Conservation (phyloP, 2,888 invertebrate genomes). For the Marasmarcha lunaedactyla region DNA sequence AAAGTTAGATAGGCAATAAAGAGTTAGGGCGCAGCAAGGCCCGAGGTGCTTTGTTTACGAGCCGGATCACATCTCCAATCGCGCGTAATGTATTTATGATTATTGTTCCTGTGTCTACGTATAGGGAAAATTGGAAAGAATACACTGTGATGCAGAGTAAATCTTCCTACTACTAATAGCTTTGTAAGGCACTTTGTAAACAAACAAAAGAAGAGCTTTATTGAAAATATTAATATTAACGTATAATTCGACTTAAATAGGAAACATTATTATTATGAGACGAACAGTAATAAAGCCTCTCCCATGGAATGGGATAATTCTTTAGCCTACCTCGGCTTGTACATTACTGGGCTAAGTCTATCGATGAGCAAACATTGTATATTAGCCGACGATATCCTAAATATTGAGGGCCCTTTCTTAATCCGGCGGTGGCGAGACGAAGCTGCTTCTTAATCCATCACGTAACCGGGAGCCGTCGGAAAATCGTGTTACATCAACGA, state of each 20-base stretch:
- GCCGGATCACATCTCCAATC: constrained; percentile 55
- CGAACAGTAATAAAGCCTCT: no score
- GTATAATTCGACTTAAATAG: no score
- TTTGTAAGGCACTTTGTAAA: no score
- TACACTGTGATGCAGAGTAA: constrained; percentile 9
- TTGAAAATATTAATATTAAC: no score
- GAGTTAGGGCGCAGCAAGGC: constrained; percentile 35
- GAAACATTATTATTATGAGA: no score
- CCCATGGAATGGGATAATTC: no score
- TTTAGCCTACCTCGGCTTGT: constrained; percentile 9
- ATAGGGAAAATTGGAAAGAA: constrained; percentile 18
- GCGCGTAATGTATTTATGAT: constrained; percentile 70
- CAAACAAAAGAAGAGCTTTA: no score
- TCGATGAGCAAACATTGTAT: constrained; percentile 59
- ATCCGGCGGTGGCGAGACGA: constrained; percentile 58
- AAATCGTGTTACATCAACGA: constrained; percentile 73
- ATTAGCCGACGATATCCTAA: constrained; percentile 59
- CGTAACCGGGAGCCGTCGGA: constrained; percentile 69
- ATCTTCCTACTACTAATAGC: not conserved
- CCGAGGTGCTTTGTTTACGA: constrained; percentile 55
- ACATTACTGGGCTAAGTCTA: constrained; percentile 49
- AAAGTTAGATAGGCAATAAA: constrained; percentile 65
- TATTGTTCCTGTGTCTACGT: constrained; percentile 34
- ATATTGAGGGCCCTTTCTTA: constrained; percentile 57
- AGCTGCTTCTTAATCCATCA: constrained; percentile 68